A percentile compares a stretch with the other conserved stretches of the same genome.
phyloP scores from a whole-genome alignment of 2,113 vertebrate genomes.

The Sturnus vulgaris region DNA sequence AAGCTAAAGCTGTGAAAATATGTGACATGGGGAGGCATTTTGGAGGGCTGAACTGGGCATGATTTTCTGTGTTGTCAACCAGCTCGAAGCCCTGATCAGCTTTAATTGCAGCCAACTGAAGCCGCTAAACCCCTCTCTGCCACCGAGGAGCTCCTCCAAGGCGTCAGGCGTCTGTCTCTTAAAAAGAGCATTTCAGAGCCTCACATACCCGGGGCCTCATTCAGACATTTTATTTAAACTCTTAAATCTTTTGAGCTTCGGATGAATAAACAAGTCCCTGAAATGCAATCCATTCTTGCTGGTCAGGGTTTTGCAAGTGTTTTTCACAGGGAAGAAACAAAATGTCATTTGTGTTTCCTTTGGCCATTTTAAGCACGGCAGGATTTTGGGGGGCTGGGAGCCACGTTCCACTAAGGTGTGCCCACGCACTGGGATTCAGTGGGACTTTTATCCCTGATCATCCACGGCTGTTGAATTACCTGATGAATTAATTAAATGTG shows the following conservation, averaged over 20 bases:
- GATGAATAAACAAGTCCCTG: slow-evolving; percentile 31
- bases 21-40: not conserved
- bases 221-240: slow-evolving; percentile 54
- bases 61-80: slow-evolving; percentile 38
- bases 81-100: slow-evolving; percentile 43
- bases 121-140: slow-evolving; percentile 58
- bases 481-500: not conserved
- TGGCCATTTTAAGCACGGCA: not conserved
- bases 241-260: slow-evolving; percentile 58
- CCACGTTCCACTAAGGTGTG: accelerated
- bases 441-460: not conserved
- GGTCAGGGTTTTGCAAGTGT: slow-evolving; percentile 44
- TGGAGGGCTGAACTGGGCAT: not conserved
- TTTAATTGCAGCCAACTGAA: slow-evolving; percentile 38
- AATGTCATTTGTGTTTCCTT: slow-evolving; percentile 40
- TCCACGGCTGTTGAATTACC: not conserved
- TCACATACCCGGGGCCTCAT: slow-evolving; percentile 5
- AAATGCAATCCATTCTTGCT: slow-evolving; percentile 42
- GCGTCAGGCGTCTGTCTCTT: slow-evolving; percentile 65
- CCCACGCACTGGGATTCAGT: accelerated
- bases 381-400: not conserved
- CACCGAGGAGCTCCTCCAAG: slow-evolving; percentile 23
- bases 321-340: slow-evolving; percentile 30
- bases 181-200: slow-evolving; percentile 50
- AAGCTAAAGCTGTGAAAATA: slow-evolving; percentile 65